phyloP scores from a whole-genome alignment of 2,888 invertebrate genomes.

The Cepaea hortensis region DNA sequence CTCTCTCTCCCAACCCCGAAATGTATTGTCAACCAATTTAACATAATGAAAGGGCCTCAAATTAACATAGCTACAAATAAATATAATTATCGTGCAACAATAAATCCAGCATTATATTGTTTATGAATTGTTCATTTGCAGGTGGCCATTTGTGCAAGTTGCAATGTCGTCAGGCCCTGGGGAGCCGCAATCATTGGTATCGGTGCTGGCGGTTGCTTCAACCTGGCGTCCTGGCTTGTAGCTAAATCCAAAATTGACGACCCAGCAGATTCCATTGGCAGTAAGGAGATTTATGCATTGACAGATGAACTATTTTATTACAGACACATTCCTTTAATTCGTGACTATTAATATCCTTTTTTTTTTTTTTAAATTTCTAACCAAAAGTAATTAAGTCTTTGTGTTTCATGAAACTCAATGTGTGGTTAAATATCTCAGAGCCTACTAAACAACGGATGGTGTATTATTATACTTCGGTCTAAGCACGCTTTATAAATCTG shows the following conservation, averaged over 20 bases:
- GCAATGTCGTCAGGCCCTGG: conserved; percentile 76
- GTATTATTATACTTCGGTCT: too few relatives aligned
- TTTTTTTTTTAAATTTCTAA: background rate
- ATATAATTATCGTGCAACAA: too few relatives aligned
- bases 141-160: conserved; percentile 78
- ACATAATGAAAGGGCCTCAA: too few relatives aligned
- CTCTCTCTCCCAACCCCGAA: too few relatives aligned
- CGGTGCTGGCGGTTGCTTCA: conserved; percentile 76
- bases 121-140: conserved; percentile 36
- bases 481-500: too few relatives aligned
- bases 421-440: background rate
- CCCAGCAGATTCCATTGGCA: conserved; percentile 78
- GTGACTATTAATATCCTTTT: background rate
- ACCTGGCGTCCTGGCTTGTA: conserved; percentile 68
- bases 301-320: background rate
- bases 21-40: too few relatives aligned
- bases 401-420: background rate
- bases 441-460: background rate
- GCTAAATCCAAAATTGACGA: conserved; percentile 76
- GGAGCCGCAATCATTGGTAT: conserved; percentile 76
- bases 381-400: too few relatives aligned
- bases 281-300: conserved; percentile 50
- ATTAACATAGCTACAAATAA: too few relatives aligned
- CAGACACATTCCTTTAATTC: background rate
- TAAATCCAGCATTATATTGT: too few relatives aligned